Evolutionary conservation across 1,140 invertebrate species (phyloP), one percentile per base, ranked within the genome.

Genomic region (Ips typographus): DNA sequence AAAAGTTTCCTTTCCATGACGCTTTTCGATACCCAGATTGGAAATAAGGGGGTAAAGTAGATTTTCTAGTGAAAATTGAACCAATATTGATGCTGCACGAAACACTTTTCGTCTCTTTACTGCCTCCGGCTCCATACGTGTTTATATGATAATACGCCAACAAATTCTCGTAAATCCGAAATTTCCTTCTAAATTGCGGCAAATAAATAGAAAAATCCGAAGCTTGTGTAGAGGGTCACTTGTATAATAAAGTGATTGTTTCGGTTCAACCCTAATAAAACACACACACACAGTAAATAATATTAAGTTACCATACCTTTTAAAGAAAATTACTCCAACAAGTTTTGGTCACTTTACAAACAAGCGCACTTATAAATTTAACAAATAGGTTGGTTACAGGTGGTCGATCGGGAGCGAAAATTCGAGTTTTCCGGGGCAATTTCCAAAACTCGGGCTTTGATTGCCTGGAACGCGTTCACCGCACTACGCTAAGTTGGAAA

Each of bases 401-500:
- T 59, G 2, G 39, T 49, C 44, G 44, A 49, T 49, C 22, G 7
- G 6, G 44, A 6, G 44, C 44, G 44, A 49, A 8, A 8, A 49
- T 49, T 22, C 44, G 44, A 49, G 1, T 49, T 49, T 49, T 49
- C 22, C 22, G 44, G 1, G 22, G 44, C 44, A 6, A 6, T 49
- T 2, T 49, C 44, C 3, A 49, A 22, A 49, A 49, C 44, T 49
- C 6, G 22, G 22, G 7, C 6, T 49, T 49, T 49, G 57, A 42
- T 41, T 41, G 57, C 6, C 8, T 59, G 57, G 38, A 59, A 59
- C 38, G 57, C 57, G 57, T 40, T 40, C 39, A 40, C 40, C 40
- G 57, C 40, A 59, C 57, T 59, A 56, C 7, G 38, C 53, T n/a
- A 59, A 59, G 8, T 59, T 59, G 39, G 57, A 59, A 59, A 59